Evolutionary conservation across 2,888 invertebrate genomes (phyloP).

Genomic region (Acanthoscelides obtectus): DNA sequence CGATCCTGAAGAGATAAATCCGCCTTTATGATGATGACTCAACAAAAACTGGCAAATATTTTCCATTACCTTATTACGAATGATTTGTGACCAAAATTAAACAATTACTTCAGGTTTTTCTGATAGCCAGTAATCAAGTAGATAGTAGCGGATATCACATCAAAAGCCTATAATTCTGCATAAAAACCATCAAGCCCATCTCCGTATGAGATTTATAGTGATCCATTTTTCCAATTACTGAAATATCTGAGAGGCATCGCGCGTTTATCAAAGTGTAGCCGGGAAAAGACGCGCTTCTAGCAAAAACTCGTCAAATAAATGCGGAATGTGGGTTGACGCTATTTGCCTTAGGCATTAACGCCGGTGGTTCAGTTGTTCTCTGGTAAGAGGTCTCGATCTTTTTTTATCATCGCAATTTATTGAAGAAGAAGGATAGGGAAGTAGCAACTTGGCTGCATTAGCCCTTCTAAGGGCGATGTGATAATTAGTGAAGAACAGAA

Average conservation of each 20-base stretch:
- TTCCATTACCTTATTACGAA: neutral
- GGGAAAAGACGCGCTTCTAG: constrained; percentile 4
- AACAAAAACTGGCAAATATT: neutral
- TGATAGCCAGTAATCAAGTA: neutral
- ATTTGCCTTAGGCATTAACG: constrained; percentile 9
- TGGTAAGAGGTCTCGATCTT: no score
- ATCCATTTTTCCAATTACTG: constrained; percentile 17
- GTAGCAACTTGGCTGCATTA: no score
- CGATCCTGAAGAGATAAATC: neutral
- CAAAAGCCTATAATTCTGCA: constrained; percentile 8
- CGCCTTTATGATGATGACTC: neutral
- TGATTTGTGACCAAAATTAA: neutral
- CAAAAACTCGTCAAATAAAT: constrained; percentile 11
- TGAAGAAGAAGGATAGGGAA: no score
- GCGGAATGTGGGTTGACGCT: constrained; percentile 2
- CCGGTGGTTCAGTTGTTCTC: no score
- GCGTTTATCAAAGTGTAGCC: neutral
- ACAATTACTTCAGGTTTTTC: neutral
- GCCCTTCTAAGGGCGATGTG: no score
- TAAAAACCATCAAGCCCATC: constrained; percentile 14
- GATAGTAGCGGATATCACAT: neutral
- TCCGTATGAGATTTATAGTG: constrained; percentile 14
- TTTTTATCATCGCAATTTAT: no score
- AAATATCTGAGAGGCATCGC: constrained; percentile 2
- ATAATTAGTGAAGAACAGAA: no score